Conservation (phyloP, 2,797 vertebrate species). For the Characodon lateralis region DNA sequence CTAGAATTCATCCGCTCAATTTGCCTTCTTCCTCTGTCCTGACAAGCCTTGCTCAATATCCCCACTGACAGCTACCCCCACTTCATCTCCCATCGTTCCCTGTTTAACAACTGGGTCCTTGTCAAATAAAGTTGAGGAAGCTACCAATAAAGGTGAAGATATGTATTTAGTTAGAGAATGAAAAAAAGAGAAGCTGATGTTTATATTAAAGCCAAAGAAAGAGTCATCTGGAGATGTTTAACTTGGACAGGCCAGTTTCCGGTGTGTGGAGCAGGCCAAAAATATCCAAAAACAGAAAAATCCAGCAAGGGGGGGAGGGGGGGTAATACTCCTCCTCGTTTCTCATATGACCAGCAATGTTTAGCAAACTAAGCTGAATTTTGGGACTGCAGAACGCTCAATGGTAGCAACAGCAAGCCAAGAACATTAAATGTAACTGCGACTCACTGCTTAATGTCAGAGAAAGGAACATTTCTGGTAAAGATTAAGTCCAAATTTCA, state of each 20-base stretch:
- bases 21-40: conserved; percentile 21
- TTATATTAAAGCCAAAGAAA: conserved; percentile 69
- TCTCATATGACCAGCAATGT: conserved; percentile 63
- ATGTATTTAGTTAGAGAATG: conserved; percentile 62
- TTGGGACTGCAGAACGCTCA: conserved; percentile 21
- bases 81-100: conserved; percentile 22
- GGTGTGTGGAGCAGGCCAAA: conserved; percentile 77
- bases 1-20: conserved; percentile 56
- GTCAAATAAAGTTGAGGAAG: conserved; percentile 76
- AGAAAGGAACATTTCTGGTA: conserved; percentile 18
- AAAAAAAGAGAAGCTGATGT: conserved; percentile 49
- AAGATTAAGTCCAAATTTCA: conserved; percentile 22
- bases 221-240: conserved; percentile 84
- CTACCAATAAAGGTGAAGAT: conserved; percentile 73
- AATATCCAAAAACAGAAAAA: conserved; percentile 73
- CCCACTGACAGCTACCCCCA: not conserved
- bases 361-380: conserved; percentile 56
- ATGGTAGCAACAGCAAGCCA: conserved; percentile 28
- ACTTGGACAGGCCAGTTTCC: conserved; percentile 82
- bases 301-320: conserved; percentile 51
- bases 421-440: conserved; percentile 33
- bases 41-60: conserved; percentile 27
- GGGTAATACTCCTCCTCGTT: conserved; percentile 54
- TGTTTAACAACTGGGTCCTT: conserved; percentile 73
- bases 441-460: conserved; percentile 39